Base-by-base conservation (phyloP, 2,797 vertebrate species). In the Mormyrus hasselquistii region DNA sequence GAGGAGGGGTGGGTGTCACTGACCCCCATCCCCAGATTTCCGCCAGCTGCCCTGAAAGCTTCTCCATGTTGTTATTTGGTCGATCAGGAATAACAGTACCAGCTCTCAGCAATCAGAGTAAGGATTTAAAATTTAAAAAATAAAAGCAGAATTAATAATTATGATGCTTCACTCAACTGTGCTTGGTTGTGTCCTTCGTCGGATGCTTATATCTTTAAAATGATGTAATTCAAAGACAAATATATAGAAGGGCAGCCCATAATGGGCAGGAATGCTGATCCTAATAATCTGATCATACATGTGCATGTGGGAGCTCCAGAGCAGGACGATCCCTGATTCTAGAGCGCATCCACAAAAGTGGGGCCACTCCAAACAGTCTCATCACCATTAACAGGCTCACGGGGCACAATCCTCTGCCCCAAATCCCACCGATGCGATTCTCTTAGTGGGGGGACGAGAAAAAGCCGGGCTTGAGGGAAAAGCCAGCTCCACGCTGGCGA, bases 401-500 rank as follows among this genome's bases (percentile, higher is more conserved):
- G n/a, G 3, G 49, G 9, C 1, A 8, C 82, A 25, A 25, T n/a
- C 4, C 47, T 52, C 49, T 22, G 49, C 9, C 52, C 52, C 25
- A n/a, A 25, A 50, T 47, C 4, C 49, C 4, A 3, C 22, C n/a
- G 14, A 41, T 4, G 16, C 2, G 1, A 14, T 14, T 57, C n/a
- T 34, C 52, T 9, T 41, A 86, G 49, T 38, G 84, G 12, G 52
- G 50, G 6, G 49, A 29, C 0, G 49, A 44, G 41, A 25, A 50
- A 83, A 25, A 50, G 76, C 62, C 25, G 9, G 59, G 62, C 62
- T 69, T 10, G 34, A 53, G 44, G 12, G 57, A 34, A 73, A 88
- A 53, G 86, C 88, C 69, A 73, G 94, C 92, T 93, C 92, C 90
- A 90, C 88, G 89, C 89, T 90, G 91, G 93, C 92, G 94, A 95